Evolutionary conservation across 1,140 invertebrate species (phyloP).

Genomic region (Drosophila triauraria): DNA sequence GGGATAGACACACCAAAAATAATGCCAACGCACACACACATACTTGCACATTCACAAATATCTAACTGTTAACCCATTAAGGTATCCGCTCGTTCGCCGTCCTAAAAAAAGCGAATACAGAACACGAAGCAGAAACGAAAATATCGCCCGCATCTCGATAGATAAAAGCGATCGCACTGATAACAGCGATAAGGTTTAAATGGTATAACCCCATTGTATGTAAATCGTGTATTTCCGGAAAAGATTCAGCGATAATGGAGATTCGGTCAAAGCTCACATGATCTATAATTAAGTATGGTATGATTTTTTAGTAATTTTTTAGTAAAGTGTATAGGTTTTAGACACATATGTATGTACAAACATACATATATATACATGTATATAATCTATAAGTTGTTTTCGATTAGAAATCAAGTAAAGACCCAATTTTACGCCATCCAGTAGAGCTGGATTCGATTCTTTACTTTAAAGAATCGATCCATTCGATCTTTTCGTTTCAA

Average conservation of each 20-base stretch:
- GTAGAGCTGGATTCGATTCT: no score
- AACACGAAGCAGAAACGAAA: conserved; percentile 18
- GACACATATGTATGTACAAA: no score
- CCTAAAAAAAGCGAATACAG: conserved; percentile 10
- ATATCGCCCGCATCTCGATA: conserved; percentile 17
- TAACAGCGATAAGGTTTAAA: conserved; percentile 15
- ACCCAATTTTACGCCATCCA: background rate
- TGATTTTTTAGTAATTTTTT: no score
- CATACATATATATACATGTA: no score
- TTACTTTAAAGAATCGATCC: no score
- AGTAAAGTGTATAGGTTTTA: no score
- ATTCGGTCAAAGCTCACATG: background rate
- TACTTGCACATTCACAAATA: conserved; percentile 22
- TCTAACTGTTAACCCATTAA: conserved; percentile 62
- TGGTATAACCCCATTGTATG: conserved; percentile 1
- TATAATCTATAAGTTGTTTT: no score
- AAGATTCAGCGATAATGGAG: background rate
- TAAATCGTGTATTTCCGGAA: conserved; percentile 3
- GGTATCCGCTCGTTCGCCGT: conserved; percentile 20
- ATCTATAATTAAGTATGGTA: background rate
- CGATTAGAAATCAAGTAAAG: no score
- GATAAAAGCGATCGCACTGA: conserved; percentile 29
- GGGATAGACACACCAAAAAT: conserved; percentile 34
- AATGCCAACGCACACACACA: conserved; percentile 37
- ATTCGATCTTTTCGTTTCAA: no score